Percentiles rank a stretch among this genome's conserved stretches.
phyloP scores from a whole-genome alignment of 2,113 vertebrate species.

The Tragelaphus scriptus region DNA sequence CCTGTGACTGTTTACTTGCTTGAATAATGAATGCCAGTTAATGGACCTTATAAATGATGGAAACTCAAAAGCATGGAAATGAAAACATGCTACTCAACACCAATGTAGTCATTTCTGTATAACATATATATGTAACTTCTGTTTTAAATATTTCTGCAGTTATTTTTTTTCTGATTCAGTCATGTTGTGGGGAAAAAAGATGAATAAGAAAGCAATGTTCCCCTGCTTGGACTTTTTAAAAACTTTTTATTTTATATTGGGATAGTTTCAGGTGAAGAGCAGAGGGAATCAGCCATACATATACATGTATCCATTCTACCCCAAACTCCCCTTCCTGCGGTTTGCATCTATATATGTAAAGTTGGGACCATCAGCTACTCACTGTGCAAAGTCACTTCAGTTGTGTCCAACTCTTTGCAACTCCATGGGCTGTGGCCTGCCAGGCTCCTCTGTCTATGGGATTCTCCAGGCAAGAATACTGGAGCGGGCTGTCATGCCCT shows the following conservation, averaged over 20 bases:
- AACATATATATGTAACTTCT: not conserved
- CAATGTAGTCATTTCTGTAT: not conserved
- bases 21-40: conserved; percentile 23
- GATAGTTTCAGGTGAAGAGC: not conserved
- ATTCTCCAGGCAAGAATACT: not conserved
- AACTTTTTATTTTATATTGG: not conserved
- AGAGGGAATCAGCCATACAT: not conserved
- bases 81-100: not conserved
- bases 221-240: not conserved
- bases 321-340: not conserved
- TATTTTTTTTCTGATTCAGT: not conserved
- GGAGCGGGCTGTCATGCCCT: not conserved
- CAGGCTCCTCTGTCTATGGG: not conserved
- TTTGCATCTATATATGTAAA: not conserved
- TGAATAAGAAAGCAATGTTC: not conserved
- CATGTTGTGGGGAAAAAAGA: not conserved
- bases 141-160: not conserved
- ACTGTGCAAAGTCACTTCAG: not conserved
- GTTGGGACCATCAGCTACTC: not conserved
- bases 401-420: not conserved
- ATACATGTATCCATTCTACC: not conserved
- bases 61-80: not conserved
- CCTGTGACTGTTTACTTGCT: not conserved
- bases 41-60: not conserved
- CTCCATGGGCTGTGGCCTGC: not conserved